Conservation (phyloP, 2,797 vertebrate genomes). For the Myotis findleyi region DNA sequence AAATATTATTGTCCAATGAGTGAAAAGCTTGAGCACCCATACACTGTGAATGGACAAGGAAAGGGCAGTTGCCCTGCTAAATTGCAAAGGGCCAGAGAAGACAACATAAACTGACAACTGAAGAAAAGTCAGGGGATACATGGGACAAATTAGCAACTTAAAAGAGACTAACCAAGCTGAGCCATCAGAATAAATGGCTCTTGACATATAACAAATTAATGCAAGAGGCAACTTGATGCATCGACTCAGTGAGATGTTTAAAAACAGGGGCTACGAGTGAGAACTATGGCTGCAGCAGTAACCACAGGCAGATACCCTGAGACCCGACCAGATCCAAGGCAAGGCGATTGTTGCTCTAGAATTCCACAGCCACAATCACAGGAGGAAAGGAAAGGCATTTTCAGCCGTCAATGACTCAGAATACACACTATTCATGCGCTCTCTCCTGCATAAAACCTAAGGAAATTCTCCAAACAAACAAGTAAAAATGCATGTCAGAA, state of each 20-base stretch:
- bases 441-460: not conserved
- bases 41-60: not conserved
- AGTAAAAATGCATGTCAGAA: not conserved
- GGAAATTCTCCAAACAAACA: not conserved
- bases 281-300: not conserved
- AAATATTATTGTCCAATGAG: not conserved
- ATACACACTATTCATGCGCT: not conserved
- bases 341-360: not conserved
- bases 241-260: slow-evolving; percentile 1
- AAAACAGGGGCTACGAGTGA: not conserved
- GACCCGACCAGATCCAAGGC: not conserved
- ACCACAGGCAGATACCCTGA: not conserved
- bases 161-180: not conserved
- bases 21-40: not conserved
- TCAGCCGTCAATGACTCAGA: not conserved
- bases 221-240: slow-evolving; percentile 32
- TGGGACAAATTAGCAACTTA: not conserved
- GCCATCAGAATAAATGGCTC: slow-evolving; percentile 38
- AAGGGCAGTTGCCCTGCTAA: not conserved
- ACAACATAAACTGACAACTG: not conserved
- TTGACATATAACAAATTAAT: slow-evolving; percentile 22
- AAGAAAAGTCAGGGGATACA: not conserved
- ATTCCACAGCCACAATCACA: not conserved
- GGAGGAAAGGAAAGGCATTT: not conserved
- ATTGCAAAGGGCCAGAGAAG: not conserved